A percentile compares a stretch with the other conserved stretches of the same genome.
Conservation (phyloP, 2,797 vertebrate genomes). For the Epinephelus awoara region DNA sequence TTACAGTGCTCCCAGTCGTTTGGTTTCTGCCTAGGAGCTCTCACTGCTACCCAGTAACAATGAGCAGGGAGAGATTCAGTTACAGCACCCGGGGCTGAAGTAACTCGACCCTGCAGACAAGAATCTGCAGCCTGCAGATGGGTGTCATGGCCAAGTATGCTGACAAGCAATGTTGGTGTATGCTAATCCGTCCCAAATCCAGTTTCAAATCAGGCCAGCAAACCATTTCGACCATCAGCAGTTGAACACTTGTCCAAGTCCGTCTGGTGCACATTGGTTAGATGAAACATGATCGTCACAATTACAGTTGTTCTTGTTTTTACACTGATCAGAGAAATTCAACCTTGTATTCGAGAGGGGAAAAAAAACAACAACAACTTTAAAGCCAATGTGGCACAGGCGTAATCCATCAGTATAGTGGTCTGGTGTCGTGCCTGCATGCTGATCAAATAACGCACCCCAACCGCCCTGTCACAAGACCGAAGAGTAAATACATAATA, state of each 20-base stretch:
- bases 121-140: slow-evolving; percentile 81
- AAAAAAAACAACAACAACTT: slow-evolving; percentile 32
- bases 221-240: slow-evolving; percentile 49
- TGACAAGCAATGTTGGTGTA: slow-evolving; percentile 70
- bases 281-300: slow-evolving; percentile 47
- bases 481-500: slow-evolving; percentile 67
- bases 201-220: slow-evolving; percentile 72
- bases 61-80: slow-evolving; percentile 75
- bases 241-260: slow-evolving; percentile 48
- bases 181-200: slow-evolving; percentile 74
- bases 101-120: slow-evolving; percentile 80
- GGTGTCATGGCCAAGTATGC: slow-evolving; percentile 71
- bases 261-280: slow-evolving; percentile 25
- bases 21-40: slow-evolving; percentile 75
- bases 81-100: slow-evolving; percentile 76
- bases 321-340: slow-evolving; percentile 55
- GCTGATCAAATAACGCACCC: slow-evolving; percentile 70
- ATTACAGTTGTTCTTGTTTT: slow-evolving; percentile 45
- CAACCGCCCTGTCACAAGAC: slow-evolving; percentile 48
- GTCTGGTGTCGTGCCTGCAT: slow-evolving; percentile 39
- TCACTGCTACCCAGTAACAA: slow-evolving; percentile 82
- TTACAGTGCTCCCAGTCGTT: slow-evolving; percentile 63
- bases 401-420: slow-evolving; percentile 69
- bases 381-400: slow-evolving; percentile 42
- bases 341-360: slow-evolving; percentile 20